A percentile compares a stretch with the other conserved stretches of the same genome.
These are phyloP conservation scores for Poecile atricapillus DNA, from an alignment of 2,113 vertebrate genomes.

Conservation along the genomic window DNA sequence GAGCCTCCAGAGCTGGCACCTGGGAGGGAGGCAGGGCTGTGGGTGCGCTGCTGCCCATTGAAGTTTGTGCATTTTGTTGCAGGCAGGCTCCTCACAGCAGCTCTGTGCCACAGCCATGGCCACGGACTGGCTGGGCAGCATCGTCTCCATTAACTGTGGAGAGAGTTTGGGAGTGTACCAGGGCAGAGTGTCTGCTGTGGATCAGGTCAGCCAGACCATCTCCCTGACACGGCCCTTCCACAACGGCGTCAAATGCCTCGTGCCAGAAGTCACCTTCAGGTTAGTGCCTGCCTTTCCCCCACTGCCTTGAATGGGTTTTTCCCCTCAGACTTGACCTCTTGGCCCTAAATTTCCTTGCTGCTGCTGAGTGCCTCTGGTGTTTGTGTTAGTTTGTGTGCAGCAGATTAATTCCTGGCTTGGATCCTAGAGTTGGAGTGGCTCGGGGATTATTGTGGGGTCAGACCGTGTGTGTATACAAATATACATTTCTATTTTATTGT, in stretches of 20 bases:
- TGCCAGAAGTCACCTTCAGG: constrained; percentile 98
- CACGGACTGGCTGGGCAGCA: constrained; percentile 92
- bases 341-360: background rate
- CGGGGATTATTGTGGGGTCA: background rate
- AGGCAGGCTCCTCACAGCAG: background rate
- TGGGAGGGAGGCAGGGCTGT: background rate
- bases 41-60: background rate
- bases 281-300: constrained; percentile 30
- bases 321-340: background rate
- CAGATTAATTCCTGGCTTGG: background rate
- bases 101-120: constrained; percentile 76
- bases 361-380: accelerated
- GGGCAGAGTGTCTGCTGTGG: constrained; percentile 91
- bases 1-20: accelerated
- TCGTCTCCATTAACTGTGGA: constrained; percentile 96
- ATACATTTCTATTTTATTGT: background rate
- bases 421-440: background rate
- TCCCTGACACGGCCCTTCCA: constrained; percentile 93
- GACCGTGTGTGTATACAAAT: accelerated
- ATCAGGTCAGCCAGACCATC: constrained; percentile 95
- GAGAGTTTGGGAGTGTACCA: constrained; percentile 93
- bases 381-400: background rate
- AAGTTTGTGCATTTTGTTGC: background rate
- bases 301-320: accelerated
- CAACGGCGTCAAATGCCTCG: constrained; percentile 94